phyloP scores from a whole-genome alignment of 1,140 invertebrate species.

The Pogonomyrmex barbatus region DNA sequence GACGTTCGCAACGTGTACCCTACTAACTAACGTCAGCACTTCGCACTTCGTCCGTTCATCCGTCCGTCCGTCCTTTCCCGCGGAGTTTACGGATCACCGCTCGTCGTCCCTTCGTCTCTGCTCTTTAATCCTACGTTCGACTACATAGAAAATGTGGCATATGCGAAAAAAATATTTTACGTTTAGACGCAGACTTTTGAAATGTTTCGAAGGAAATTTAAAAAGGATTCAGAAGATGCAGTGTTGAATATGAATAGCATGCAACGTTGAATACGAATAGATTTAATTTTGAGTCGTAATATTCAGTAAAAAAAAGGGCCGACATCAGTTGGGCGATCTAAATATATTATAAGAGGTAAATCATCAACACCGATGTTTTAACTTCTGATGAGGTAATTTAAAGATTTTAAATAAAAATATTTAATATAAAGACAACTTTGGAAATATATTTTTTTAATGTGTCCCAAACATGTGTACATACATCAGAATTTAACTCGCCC shows the following conservation, averaged over 20 bases:
- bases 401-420: not conserved
- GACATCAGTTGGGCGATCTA: not conserved
- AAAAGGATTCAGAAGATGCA: not conserved
- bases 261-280: not conserved
- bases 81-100: conserved; percentile 23
- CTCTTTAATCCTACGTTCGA: not conserved
- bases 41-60: conserved; percentile 36
- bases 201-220: not conserved
- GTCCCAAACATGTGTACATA: not conserved
- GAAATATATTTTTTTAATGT: not conserved
- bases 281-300: not conserved
- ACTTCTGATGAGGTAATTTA: not conserved
- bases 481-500: not conserved
- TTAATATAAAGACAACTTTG: not conserved
- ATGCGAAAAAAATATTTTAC: not conserved
- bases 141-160: not conserved
- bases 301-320: not conserved
- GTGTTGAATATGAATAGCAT: not conserved
- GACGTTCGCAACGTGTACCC: conserved; percentile 59
- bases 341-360: not conserved
- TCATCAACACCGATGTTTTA: not conserved
- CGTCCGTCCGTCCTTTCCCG: conserved; percentile 13
- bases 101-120: not conserved
- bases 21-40: conserved; percentile 61
- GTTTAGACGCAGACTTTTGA: not conserved